Evolutionary conservation across 2,888 invertebrate species (phyloP).

Genomic region (Macaria notata): DNA sequence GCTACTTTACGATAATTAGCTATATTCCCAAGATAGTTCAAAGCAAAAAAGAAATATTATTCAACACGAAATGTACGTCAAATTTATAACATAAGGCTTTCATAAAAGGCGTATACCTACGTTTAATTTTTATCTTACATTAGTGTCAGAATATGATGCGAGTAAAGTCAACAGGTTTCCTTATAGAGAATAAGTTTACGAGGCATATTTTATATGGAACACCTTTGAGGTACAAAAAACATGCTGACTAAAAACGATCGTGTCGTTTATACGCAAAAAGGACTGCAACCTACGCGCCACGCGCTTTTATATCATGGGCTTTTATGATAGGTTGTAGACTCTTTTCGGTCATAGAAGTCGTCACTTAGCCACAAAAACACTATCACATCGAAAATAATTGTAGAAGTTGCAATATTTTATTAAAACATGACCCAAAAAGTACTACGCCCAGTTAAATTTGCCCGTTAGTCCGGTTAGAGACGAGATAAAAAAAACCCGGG

Average conservation of each 20-base stretch:
- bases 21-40: slow-evolving; percentile 11
- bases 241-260: slow-evolving; percentile 1
- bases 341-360: too few relatives aligned
- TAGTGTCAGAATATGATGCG: slow-evolving; percentile 1
- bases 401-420: too few relatives aligned
- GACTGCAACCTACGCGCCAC: neutral
- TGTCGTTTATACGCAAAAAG: slow-evolving; percentile 5
- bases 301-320: neutral
- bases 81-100: neutral
- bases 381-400: too few relatives aligned
- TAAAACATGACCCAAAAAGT: too few relatives aligned
- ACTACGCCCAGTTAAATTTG: too few relatives aligned
- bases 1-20: slow-evolving; percentile 7
- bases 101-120: neutral
- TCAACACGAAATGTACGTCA: slow-evolving; percentile 1
- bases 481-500: slow-evolving; percentile 15
- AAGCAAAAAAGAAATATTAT: slow-evolving; percentile 4
- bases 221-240: slow-evolving; percentile 20
- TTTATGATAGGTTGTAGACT: too few relatives aligned
- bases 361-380: too few relatives aligned
- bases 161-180: slow-evolving; percentile 10
- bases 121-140: neutral
- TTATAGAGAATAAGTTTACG: slow-evolving; percentile 5
- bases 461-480: neutral
- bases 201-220: slow-evolving; percentile 16